Percentiles rank a stretch among this genome's conserved stretches.
Evolutionary conservation across 2,888 invertebrate genomes (phyloP).

Genomic region (Pardosa pseudoannulata): DNA sequence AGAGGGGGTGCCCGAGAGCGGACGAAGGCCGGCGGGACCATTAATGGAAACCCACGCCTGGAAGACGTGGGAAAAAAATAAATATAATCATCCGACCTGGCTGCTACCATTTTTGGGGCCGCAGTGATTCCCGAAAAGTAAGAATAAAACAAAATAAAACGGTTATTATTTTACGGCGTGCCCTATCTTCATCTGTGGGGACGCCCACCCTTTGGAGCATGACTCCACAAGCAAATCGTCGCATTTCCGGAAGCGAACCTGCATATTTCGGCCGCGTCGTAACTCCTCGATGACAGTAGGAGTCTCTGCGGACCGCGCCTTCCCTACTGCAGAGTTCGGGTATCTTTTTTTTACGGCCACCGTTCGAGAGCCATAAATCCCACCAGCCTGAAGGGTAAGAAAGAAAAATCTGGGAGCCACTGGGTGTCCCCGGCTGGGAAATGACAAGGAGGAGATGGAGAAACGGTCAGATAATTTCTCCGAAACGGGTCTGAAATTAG

Average conservation of each 20-base stretch:
- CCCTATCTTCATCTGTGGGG: neutral
- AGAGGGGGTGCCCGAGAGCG: neutral
- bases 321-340: neutral
- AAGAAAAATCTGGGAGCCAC: neutral
- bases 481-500: neutral
- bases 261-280: neutral
- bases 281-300: neutral
- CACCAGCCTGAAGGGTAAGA: neutral
- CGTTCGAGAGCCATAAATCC: neutral
- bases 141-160: too few relatives aligned
- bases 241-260: neutral
- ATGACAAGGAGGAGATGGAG: neutral
- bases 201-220: neutral
- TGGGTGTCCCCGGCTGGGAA: neutral
- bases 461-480: neutral
- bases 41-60: neutral
- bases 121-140: neutral
- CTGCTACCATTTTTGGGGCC: neutral
- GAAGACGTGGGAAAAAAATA: neutral
- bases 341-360: neutral
- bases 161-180: neutral
- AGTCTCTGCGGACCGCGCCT: neutral
- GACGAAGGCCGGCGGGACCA: neutral
- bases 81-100: neutral
- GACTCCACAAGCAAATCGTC: slow-evolving; percentile 1